phyloP scores from a whole-genome alignment of 23 tunicate species.

The Oikopleura albicans region DNA sequence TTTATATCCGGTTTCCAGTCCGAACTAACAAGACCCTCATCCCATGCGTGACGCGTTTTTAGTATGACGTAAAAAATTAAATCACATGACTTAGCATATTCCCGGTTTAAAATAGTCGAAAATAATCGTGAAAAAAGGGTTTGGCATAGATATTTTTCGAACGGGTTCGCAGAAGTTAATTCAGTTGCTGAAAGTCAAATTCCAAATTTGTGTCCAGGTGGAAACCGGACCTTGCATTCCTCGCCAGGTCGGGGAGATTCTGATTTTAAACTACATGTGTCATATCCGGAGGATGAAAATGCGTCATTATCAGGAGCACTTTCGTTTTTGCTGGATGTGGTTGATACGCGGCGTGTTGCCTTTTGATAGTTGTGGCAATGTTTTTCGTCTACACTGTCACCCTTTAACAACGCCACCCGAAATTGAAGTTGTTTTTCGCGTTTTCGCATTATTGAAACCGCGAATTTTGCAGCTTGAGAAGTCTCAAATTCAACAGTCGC shows the following conservation, averaged over 20 bases:
- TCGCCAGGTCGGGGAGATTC: background rate
- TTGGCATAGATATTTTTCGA: no score
- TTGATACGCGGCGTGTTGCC: background rate
- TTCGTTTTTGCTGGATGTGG: background rate
- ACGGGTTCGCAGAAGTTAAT: no score
- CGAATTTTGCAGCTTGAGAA: slow-evolving; percentile 15
- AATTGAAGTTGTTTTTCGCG: slow-evolving; percentile 13
- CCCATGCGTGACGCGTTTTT: no score
- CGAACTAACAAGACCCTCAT: no score
- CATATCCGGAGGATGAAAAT: slow-evolving; percentile 13
- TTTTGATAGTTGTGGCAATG: background rate
- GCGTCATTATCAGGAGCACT: background rate
- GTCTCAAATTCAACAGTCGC: slow-evolving; percentile 10
- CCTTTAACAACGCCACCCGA: slow-evolving; percentile 4
- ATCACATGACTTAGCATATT: no score
- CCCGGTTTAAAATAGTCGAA: no score
- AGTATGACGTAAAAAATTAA: no score
- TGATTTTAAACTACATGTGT: background rate
- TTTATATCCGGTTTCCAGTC: no score
- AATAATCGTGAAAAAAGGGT: no score
- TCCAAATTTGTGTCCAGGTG: no score
- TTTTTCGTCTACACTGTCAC: background rate
- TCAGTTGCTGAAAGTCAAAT: no score
- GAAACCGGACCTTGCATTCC: no score
- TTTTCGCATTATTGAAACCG: slow-evolving; percentile 10